Percentiles rank a stretch among this genome's conserved stretches.
These are phyloP conservation scores for Melitaea athalia DNA, from an alignment of 2,888 invertebrate species.

Conservation along the genomic window DNA sequence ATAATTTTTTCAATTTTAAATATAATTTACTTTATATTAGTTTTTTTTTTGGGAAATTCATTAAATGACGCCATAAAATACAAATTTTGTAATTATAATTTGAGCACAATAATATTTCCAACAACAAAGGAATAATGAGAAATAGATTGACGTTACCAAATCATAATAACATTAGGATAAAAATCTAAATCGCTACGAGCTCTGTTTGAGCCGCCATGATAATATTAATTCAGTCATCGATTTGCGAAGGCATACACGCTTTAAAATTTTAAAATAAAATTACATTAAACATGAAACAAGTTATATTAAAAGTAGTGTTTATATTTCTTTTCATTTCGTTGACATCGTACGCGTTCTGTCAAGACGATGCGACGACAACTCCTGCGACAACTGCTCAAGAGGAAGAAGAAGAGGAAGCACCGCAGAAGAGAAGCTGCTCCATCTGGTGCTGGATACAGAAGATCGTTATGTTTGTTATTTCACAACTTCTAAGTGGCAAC, in stretches of 20 bases:
- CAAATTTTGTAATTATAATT: not conserved
- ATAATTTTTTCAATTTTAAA: not conserved
- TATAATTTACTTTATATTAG: not conserved
- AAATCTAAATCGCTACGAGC: conserved; percentile 26
- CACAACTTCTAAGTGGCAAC: conserved; percentile 66
- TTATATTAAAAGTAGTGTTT: conserved; percentile 44
- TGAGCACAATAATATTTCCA: not conserved
- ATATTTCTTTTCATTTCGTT: conserved; percentile 50
- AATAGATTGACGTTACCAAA: conserved; percentile 32
- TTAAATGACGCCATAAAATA: not conserved
- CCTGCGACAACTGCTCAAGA: conserved; percentile 56
- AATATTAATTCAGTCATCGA: conserved; percentile 18
- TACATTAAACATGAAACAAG: conserved; percentile 7
- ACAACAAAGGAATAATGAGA: conserved; percentile 31
- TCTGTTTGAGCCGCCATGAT: conserved; percentile 1
- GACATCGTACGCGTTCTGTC: conserved; percentile 54
- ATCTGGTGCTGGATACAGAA: conserved; percentile 82
- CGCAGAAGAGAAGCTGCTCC: conserved; percentile 67
- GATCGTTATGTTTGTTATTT: conserved; percentile 76
- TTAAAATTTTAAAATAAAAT: conserved; percentile 18
- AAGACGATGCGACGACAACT: conserved; percentile 66
- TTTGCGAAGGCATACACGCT: not conserved
- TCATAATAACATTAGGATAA: conserved; percentile 13
- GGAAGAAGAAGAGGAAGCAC: conserved; percentile 72
- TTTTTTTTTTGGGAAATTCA: not conserved